phyloP scores from a whole-genome alignment of 2,888 invertebrate genomes.

The Yponomeuta plumbellus region DNA sequence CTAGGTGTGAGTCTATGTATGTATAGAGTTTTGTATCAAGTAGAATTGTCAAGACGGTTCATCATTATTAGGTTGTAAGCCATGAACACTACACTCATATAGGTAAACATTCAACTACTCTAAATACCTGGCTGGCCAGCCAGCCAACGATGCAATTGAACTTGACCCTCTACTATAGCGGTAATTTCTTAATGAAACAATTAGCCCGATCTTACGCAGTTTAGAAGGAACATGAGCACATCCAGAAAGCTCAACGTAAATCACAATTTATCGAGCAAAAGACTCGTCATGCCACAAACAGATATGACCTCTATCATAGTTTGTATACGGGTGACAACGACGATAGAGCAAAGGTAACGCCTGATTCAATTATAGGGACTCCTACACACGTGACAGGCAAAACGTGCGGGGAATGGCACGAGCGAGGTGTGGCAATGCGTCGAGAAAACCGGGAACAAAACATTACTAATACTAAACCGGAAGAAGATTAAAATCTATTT shows the following conservation, averaged over 20 bases:
- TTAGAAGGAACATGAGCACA: background rate
- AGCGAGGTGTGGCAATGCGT: slow-evolving; percentile 21
- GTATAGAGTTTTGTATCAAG: too few relatives aligned
- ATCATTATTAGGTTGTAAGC: too few relatives aligned
- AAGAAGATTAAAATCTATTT: too few relatives aligned
- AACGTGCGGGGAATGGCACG: slow-evolving; percentile 40
- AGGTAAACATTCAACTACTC: too few relatives aligned
- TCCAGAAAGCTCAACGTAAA: background rate
- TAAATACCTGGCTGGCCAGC: too few relatives aligned
- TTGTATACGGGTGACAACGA: background rate
- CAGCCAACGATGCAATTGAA: too few relatives aligned
- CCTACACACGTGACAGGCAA: slow-evolving; percentile 50
- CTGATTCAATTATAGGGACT: slow-evolving; percentile 28
- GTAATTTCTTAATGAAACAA: background rate
- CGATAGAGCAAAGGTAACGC: background rate
- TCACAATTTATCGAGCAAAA: background rate
- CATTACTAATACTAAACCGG: background rate
- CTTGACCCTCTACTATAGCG: too few relatives aligned
- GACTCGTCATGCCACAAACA: background rate
- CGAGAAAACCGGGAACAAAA: background rate
- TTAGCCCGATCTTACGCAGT: background rate
- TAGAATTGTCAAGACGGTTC: too few relatives aligned
- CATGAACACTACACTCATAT: too few relatives aligned
- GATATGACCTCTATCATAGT: background rate
- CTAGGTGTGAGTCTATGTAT: too few relatives aligned